Percentiles rank a stretch among this genome's conserved stretches.
Conservation (phyloP, 30 jellyfish, hydroid and myxozoan genomes). For the Aurelia aurita region DNA sequence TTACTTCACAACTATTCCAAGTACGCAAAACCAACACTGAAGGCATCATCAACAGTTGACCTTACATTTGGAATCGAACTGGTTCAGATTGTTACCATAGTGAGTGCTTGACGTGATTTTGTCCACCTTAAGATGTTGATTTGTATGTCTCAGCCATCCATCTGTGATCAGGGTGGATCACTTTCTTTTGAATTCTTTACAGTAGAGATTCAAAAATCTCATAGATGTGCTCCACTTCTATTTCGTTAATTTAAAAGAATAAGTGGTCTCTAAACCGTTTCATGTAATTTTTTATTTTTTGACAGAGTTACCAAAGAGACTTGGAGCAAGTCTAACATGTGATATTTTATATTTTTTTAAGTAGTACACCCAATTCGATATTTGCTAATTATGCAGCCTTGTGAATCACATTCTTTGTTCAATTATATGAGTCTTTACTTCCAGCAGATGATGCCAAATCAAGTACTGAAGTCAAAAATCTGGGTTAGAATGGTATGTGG, state of each 20-base stretch:
- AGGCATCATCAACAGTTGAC: conserved; percentile 33
- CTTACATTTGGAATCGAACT: conserved; percentile 49
- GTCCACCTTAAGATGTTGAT: neutral
- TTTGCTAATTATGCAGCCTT: neutral
- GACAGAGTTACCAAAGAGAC: too few relatives aligned
- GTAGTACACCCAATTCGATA: neutral
- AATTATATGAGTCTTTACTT: neutral
- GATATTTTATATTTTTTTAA: too few relatives aligned
- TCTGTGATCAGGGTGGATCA: neutral
- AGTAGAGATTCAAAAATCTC: too few relatives aligned
- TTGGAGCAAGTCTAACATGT: too few relatives aligned
- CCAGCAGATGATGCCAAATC: conserved; percentile 76
- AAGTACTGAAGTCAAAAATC: conserved; percentile 29
- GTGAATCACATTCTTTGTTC: neutral
- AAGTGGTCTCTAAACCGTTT: too few relatives aligned
- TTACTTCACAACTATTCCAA: conserved; percentile 24
- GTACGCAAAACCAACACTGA: conserved; percentile 51
- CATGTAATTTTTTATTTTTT: too few relatives aligned
- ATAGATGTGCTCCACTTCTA: too few relatives aligned
- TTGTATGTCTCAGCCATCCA: neutral
- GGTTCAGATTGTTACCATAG: conserved; percentile 42
- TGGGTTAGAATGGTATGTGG: conserved; percentile 67
- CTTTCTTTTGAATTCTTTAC: too few relatives aligned
- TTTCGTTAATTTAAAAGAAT: too few relatives aligned
- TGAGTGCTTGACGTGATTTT: conserved; percentile 14